A percentile compares a stretch with the other conserved stretches of the same genome.
phyloP scores from a whole-genome alignment of 2,888 invertebrate genomes.

The Salpingus planirostris region DNA sequence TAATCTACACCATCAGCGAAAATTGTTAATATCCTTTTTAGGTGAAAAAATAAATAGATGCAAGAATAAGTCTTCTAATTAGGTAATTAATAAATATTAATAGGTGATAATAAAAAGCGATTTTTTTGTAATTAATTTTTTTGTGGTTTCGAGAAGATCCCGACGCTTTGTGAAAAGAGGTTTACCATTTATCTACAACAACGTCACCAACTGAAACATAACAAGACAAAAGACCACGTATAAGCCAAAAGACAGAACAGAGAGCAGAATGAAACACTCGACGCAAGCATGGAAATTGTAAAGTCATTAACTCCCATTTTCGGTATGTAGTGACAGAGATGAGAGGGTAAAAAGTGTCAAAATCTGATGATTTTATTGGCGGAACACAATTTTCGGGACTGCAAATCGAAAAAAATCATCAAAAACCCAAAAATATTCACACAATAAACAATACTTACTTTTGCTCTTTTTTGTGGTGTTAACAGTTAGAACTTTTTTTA shows the following conservation, averaged over 20 bases:
- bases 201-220: constrained; percentile 61
- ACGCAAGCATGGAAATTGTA: no score
- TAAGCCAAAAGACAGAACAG: no score
- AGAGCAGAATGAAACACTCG: no score
- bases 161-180: constrained; percentile 13
- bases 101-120: constrained; percentile 21
- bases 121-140: neutral
- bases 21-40: neutral
- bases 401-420: constrained; percentile 13
- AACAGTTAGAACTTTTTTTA: no score
- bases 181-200: constrained; percentile 63
- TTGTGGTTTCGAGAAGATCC: neutral
- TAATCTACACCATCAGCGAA: no score
- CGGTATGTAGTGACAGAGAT: neutral
- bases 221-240: constrained; percentile 10
- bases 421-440: neutral
- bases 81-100: constrained; percentile 20
- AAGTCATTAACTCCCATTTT: no score
- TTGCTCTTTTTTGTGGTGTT: neutral
- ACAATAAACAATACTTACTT: constrained; percentile 1
- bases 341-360: neutral
- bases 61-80: constrained; percentile 22
- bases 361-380: constrained; percentile 19
- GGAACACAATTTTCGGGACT: constrained; percentile 28
- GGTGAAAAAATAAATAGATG: constrained; percentile 19